Evolutionary conservation across 2,888 invertebrate species (phyloP).

Genomic region (Tiliacea aurago): DNA sequence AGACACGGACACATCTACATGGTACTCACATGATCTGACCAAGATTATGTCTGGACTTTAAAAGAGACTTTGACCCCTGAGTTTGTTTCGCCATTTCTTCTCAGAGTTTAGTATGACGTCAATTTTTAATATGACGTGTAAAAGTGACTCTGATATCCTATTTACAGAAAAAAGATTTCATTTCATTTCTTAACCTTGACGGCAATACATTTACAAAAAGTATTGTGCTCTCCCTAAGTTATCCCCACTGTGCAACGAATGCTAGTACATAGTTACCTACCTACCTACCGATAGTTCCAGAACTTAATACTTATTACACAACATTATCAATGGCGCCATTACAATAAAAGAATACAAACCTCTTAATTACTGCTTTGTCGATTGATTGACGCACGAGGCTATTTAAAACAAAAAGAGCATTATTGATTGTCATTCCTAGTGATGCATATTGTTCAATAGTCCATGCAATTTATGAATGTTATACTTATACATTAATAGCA

Average conservation of each 20-base stretch:
- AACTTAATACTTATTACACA: not conserved
- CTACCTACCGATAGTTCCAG: not conserved
- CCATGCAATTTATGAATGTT: conserved; percentile 6
- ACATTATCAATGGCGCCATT: not conserved
- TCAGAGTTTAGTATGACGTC: too few relatives aligned
- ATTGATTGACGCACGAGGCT: conserved; percentile 27
- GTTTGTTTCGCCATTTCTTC: too few relatives aligned
- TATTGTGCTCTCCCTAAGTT: not conserved
- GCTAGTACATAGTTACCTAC: not conserved
- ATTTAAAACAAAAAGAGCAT: conserved; percentile 1
- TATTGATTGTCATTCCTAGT: conserved; percentile 28
- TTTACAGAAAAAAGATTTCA: too few relatives aligned
- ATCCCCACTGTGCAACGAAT: not conserved
- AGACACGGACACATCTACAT: too few relatives aligned
- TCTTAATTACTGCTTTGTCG: conserved; percentile 24
- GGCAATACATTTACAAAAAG: not conserved
- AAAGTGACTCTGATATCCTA: too few relatives aligned
- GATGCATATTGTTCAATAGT: conserved; percentile 2
- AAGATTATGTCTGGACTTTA: too few relatives aligned
- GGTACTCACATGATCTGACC: too few relatives aligned
- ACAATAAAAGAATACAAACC: conserved; percentile 25
- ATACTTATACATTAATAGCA: not conserved
- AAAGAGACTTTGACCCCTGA: too few relatives aligned
- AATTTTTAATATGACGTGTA: too few relatives aligned
- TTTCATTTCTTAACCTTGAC: not conserved